Conservation (phyloP, 2,888 invertebrate species). For the Chrysolina haemoptera region DNA sequence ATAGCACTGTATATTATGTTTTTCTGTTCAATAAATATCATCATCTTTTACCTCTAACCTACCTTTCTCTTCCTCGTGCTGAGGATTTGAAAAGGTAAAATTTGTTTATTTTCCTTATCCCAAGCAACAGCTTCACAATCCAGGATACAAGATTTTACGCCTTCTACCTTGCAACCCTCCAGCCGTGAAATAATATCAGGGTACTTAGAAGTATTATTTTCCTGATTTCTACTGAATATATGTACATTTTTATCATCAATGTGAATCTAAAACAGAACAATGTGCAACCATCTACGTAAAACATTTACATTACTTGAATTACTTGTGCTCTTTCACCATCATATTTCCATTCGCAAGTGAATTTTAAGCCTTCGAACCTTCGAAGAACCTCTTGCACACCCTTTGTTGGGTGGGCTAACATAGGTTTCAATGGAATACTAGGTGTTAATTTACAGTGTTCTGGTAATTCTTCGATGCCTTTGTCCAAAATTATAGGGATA, state of each 20-base stretch:
- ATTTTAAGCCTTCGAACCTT: slow-evolving; percentile 80
- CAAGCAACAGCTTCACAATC: slow-evolving; percentile 99
- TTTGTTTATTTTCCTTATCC: slow-evolving; percentile 89
- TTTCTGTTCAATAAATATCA: background rate
- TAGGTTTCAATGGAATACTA: slow-evolving; percentile 96
- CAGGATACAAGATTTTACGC: slow-evolving; percentile 87
- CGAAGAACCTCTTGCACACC: slow-evolving; percentile 91
- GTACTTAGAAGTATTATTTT: slow-evolving; percentile 94
- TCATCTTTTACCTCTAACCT: slow-evolving; percentile 60
- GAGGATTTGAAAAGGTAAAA: slow-evolving; percentile 96
- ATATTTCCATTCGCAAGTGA: slow-evolving; percentile 99
- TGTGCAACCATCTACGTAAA: background rate
- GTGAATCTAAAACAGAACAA: slow-evolving; percentile 77
- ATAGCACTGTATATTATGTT: too few relatives aligned
- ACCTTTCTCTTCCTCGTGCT: slow-evolving; percentile 96
- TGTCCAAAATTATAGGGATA: slow-evolving; percentile 82
- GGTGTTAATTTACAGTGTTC: slow-evolving; percentile 89
- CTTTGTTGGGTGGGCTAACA: slow-evolving; percentile 98
- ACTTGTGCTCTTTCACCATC: slow-evolving; percentile 99
- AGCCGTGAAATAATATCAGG: slow-evolving; percentile 91
- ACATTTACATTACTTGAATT: slow-evolving; percentile 21
- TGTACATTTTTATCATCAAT: slow-evolving; percentile 79
- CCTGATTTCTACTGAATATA: slow-evolving; percentile 96
- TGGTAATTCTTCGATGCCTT: slow-evolving; percentile 84
- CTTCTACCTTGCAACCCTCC: slow-evolving; percentile 71